A percentile compares a stretch with the other conserved stretches of the same genome.
Evolutionary conservation across 1,140 invertebrate genomes (phyloP).

Genomic region (Drosophila sproati): DNA sequence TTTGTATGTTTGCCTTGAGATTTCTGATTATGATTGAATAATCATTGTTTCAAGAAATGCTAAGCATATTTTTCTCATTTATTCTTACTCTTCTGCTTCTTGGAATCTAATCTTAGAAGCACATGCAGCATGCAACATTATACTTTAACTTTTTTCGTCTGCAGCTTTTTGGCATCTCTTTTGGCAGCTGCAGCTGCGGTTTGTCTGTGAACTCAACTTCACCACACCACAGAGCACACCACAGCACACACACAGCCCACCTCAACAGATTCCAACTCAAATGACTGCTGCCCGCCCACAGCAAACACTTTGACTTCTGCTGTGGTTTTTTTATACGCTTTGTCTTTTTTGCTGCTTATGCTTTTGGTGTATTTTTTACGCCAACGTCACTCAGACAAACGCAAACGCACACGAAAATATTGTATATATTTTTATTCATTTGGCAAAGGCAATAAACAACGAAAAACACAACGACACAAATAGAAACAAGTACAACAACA

Average conservation of each 20-base stretch:
- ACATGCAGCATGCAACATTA: not conserved
- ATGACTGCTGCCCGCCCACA: conserved; percentile 60
- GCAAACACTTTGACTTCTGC: conserved; percentile 59
- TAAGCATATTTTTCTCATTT: too few species aligned
- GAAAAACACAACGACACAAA: conserved; percentile 49
- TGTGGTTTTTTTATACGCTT: conserved; percentile 30
- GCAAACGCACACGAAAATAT: conserved; percentile 68
- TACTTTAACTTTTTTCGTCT: conserved; percentile 33
- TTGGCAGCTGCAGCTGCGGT: conserved; percentile 60
- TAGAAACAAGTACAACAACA: conserved; percentile 47
- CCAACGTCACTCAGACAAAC: conserved; percentile 58
- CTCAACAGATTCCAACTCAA: conserved; percentile 45
- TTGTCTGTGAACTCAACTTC: conserved; percentile 59
- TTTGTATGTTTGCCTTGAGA: too few species aligned
- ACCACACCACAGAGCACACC: conserved; percentile 23
- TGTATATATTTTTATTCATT: conserved; percentile 81
- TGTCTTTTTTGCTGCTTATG: conserved; percentile 26
- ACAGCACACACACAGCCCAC: conserved; percentile 49
- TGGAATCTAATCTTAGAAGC: not conserved
- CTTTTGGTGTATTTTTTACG: conserved; percentile 46
- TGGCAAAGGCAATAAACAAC: conserved; percentile 77
- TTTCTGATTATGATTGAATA: too few species aligned
- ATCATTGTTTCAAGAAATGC: too few species aligned
- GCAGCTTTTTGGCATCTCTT: conserved; percentile 17
- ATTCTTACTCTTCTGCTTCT: too few species aligned